Base-by-base conservation (phyloP, 2,797 vertebrate species). In the Malurus splendens region DNA sequence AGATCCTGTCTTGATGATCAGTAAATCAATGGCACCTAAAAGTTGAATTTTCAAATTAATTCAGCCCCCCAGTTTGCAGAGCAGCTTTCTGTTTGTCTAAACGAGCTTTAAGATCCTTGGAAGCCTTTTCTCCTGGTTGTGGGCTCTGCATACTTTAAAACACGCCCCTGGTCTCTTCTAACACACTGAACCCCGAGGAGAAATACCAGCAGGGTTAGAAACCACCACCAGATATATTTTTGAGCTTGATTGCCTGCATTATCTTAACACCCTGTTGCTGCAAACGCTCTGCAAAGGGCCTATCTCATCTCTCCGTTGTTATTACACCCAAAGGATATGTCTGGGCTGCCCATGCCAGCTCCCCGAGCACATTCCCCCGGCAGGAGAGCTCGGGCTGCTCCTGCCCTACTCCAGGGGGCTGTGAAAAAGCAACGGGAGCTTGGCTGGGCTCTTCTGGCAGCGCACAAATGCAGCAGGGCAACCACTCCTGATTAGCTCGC, bases 241-340 rank as follows among this genome's bases (percentile, higher is more conserved):
- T 51, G 75, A 93, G 86, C 83, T 88, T 74, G 83, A 91, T 88
- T 91, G 82, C 91, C 81, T 84, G 74, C 54, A 88, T 94, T 93
- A 94, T 93, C 92, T 94, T 86, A 91, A 89, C 87, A 86, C 87
- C 54, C 91, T 8, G 47, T 47, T 94, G 91, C 94, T 94, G 78
- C 86, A 91, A 94, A 91, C 56, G 83, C 86, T 94, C 90, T 82
- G 90, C 66, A 94, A 92, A 82, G 8, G 62, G 38, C 81, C 2
- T 93, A 93, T 94, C 93, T 95, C 94, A 95, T 95, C 94, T 93
- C 44, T 67, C 67, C 57, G 60, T 90, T 92, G 92, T 94, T 94
- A 91, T 93, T 93, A 82, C 91, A 82, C 83, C 92, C 92, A 94
- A 94, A 67, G 94, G 94, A 94, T 94, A 91, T 65, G 93, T 95